phyloP scores from a whole-genome alignment of 1,140 invertebrate genomes.

The Euura lappo region DNA sequence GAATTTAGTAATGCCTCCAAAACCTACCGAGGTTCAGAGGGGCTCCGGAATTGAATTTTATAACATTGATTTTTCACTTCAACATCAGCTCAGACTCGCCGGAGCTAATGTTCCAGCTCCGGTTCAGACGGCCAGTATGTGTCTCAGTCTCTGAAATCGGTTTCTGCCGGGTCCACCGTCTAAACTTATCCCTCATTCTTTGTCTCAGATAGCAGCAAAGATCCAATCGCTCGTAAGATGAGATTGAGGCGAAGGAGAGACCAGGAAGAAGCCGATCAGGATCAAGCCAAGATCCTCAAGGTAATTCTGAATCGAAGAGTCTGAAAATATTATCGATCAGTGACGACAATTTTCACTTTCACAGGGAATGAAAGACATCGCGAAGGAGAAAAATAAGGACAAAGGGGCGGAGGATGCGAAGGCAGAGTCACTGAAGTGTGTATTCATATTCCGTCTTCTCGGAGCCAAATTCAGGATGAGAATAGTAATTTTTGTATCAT shows the following conservation, averaged over 20 bases:
- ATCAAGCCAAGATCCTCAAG: slow-evolving; percentile 94
- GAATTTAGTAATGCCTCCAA: slow-evolving; percentile 97
- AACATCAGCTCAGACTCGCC: slow-evolving; percentile 90
- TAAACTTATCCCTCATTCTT: slow-evolving; percentile 14
- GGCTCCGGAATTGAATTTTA: slow-evolving; percentile 93
- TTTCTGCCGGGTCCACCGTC: background rate
- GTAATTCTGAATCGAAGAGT: slow-evolving; percentile 44
- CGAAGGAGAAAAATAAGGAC: slow-evolving; percentile 83
- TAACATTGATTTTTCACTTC: slow-evolving; percentile 98
- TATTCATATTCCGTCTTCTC: slow-evolving; percentile 24
- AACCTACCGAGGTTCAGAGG: slow-evolving; percentile 81
- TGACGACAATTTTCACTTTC: slow-evolving; percentile 30
- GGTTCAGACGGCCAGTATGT: slow-evolving; percentile 68
- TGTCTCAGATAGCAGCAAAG: slow-evolving; percentile 69
- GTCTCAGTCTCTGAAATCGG: slow-evolving; percentile 3
- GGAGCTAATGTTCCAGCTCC: slow-evolving; percentile 85
- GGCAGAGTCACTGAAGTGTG: slow-evolving; percentile 73
- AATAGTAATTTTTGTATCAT: slow-evolving; percentile 18
- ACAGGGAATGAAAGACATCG: slow-evolving; percentile 95
- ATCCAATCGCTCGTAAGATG: slow-evolving; percentile 93
- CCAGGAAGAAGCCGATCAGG: slow-evolving; percentile 83
- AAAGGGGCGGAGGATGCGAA: slow-evolving; percentile 67
- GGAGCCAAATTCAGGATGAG: slow-evolving; percentile 11
- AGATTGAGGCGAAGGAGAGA: slow-evolving; percentile 79
- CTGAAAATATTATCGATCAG: slow-evolving; percentile 18